phyloP scores from a whole-genome alignment of 2,888 invertebrate species.

The Dione vanillae region DNA sequence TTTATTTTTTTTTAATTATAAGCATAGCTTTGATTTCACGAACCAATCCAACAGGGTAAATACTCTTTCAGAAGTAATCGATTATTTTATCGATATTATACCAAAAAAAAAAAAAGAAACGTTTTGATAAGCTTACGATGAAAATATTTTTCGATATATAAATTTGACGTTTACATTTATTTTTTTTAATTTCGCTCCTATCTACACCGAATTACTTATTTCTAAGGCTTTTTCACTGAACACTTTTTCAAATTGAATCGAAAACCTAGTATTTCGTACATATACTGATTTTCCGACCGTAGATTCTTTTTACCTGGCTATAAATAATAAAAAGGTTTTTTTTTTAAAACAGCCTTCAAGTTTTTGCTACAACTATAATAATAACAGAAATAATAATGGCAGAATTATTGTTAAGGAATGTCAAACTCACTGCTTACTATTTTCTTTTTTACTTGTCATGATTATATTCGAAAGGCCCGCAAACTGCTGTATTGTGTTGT shows the following conservation, averaged over 20 bases:
- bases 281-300: no score
- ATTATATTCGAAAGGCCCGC: no score
- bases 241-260: background rate
- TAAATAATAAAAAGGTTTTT: background rate
- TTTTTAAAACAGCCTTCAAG: no score
- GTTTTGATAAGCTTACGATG: slow-evolving; percentile 67
- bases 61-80: slow-evolving; percentile 27
- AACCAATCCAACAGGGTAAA: slow-evolving; percentile 46
- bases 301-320: background rate
- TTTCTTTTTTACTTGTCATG: no score
- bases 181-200: slow-evolving; percentile 18
- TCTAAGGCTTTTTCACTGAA: slow-evolving; percentile 20
- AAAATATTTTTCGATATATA: slow-evolving; percentile 65
- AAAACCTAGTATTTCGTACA: background rate
- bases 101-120: slow-evolving; percentile 51
- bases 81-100: slow-evolving; percentile 42
- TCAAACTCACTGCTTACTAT: no score
- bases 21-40: slow-evolving; percentile 19
- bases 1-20: slow-evolving; percentile 6
- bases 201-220: slow-evolving; percentile 35
- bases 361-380: no score
- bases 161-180: slow-evolving; percentile 16
- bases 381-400: no score
- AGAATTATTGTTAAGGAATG: no score
- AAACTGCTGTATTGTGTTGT: no score